phyloP scores from a whole-genome alignment of 2,113 vertebrate species.

The Pardalotus punctatus region DNA sequence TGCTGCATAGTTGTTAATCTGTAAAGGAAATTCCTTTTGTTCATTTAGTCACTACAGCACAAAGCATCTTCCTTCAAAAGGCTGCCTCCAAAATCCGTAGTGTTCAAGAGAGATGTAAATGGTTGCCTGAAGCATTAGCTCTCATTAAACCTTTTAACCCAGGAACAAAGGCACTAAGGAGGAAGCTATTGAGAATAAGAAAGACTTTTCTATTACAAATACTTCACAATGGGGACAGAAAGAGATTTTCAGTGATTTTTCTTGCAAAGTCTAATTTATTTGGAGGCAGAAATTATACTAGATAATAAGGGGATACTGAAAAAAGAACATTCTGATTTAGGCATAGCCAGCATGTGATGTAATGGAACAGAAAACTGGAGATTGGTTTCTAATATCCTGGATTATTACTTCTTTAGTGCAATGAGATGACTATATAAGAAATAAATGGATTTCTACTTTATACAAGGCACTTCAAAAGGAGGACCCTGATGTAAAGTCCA shows the following conservation, averaged over 20 bases:
- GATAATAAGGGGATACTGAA: background rate
- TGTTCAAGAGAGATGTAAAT: background rate
- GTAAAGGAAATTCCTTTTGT: background rate
- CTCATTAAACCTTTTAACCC: slow-evolving; percentile 5
- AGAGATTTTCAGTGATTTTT: background rate
- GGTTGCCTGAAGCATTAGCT: background rate
- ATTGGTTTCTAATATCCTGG: background rate
- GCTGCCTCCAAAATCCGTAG: background rate
- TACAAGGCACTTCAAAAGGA: background rate
- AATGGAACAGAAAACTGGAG: background rate
- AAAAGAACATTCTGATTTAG: background rate
- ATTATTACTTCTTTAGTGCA: background rate
- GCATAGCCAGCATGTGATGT: background rate
- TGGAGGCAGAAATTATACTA: background rate
- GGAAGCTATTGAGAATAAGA: background rate
- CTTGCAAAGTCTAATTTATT: background rate
- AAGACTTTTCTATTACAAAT: background rate
- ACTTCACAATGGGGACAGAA: background rate
- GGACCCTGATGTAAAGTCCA: background rate
- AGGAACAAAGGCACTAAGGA: background rate
- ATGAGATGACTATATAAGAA: background rate
- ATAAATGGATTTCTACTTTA: background rate
- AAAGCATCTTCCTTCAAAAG: background rate
- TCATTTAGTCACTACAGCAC: background rate
- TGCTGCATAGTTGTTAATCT: background rate